Base-by-base conservation (phyloP, 2,888 invertebrate genomes). In the Cheilosia urbana region DNA sequence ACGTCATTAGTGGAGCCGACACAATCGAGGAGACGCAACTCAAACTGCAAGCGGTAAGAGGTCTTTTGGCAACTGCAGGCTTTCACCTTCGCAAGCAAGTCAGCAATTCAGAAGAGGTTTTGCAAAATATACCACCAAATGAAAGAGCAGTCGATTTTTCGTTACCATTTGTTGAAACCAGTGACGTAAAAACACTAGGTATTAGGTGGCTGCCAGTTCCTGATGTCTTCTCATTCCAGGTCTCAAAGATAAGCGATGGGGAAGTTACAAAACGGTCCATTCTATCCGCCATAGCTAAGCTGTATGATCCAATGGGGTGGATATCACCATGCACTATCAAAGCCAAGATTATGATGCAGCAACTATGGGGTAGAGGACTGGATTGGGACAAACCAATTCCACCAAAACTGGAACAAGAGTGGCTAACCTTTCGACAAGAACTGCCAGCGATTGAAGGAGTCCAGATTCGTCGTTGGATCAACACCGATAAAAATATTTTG, bases 401-500 rank as follows among this genome's bases (percentile, higher is more conserved):
- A 3, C 0, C 24, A 24, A 24, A 3, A n/a, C 4, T 21, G 21
- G 27, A 19, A 7, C 53, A 11, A 0, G 30, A 55, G 9, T 55
- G 55, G 55, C n/a, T 19, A 17, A 0, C 24, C 15, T 21, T 51
- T 24, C 51, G 55, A 17, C n/a, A 55, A 34, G 30, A 55, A 1
- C 17, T 55, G 1, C n/a, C 55, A n/a, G 30, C 30, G 2, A n/a
- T 55, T 9, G 55, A 55, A n/a, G 7, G n/a, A 7, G n/a, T 55
- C 6, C 55, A 34, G 30, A 55, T 27, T 45, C 37, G 19, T 24
- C 60, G 42, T 11, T 60, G 37, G 27, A 62, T 63, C 27, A 49
- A 63, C 53, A 63, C 63, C 34, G 49, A 49, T 1, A 13, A 49
- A 19, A 45, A 42, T 24, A 62, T 62, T 5, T 27, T 9, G 11